Evolutionary conservation across 2,797 vertebrate species (phyloP).

Genomic region (Rhincodon typus): DNA sequence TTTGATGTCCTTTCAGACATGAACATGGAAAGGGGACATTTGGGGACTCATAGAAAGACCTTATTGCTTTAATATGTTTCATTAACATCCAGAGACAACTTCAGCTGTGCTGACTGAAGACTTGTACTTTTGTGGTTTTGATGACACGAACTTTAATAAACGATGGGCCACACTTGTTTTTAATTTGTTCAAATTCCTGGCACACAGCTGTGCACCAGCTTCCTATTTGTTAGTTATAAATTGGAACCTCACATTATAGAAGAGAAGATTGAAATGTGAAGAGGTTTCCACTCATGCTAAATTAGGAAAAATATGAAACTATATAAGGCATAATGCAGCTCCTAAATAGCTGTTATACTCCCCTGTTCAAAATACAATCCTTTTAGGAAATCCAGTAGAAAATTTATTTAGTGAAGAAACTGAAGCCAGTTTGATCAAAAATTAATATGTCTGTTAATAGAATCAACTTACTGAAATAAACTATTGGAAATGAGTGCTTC

Average conservation of each 20-base stretch:
- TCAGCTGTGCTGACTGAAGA: neutral
- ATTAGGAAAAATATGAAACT: neutral
- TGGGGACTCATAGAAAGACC: neutral
- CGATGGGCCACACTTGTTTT: neutral
- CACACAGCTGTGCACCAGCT: conserved; percentile 23
- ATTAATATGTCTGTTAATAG: neutral
- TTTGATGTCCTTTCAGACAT: conserved; percentile 20
- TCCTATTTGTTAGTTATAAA: neutral
- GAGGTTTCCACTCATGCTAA: neutral
- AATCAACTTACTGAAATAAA: neutral
- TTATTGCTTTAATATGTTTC: conserved; percentile 24
- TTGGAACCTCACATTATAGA: neutral
- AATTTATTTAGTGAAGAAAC: neutral
- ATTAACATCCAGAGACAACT: conserved; percentile 25
- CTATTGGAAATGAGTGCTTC: neutral
- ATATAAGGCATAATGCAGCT: neutral
- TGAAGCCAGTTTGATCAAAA: neutral
- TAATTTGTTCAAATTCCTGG: neutral
- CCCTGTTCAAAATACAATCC: neutral
- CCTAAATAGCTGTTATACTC: neutral
- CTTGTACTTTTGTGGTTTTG: conserved; percentile 19
- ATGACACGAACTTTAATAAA: conserved; percentile 27
- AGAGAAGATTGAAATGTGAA: neutral
- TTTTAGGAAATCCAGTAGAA: neutral
- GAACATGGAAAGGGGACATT: neutral